Evolutionary conservation across 2,888 invertebrate species (phyloP).

Genomic region (Mimachlamys varia): DNA sequence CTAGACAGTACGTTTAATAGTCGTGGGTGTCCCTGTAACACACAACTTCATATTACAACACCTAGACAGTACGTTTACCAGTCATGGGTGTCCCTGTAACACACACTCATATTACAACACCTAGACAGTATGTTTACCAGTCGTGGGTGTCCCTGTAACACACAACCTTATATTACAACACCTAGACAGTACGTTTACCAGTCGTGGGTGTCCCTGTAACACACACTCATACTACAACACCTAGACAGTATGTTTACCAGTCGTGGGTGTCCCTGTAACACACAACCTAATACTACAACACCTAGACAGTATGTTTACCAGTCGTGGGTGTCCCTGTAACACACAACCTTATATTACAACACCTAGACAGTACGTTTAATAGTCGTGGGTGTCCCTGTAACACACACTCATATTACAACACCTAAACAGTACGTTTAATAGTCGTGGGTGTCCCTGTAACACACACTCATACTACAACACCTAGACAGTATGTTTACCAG

Average conservation of each 20-base stretch:
- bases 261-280: slow-evolving; percentile 92
- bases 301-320: slow-evolving; percentile 92
- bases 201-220: slow-evolving; percentile 92
- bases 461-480: slow-evolving; percentile 86
- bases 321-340: slow-evolving; percentile 92
- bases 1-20: slow-evolving; percentile 92
- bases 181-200: slow-evolving; percentile 93
- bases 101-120: slow-evolving; percentile 83
- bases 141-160: slow-evolving; percentile 92
- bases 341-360: slow-evolving; percentile 83
- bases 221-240: slow-evolving; percentile 86
- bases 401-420: slow-evolving; percentile 83
- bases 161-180: slow-evolving; percentile 83
- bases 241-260: slow-evolving; percentile 92
- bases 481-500: slow-evolving; percentile 92
- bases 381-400: slow-evolving; percentile 94
- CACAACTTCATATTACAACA: slow-evolving; percentile 83
- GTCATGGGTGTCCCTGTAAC: slow-evolving; percentile 92
- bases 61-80: slow-evolving; percentile 93
- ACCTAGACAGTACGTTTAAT: slow-evolving; percentile 91
- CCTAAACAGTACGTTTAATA: slow-evolving; percentile 92
- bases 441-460: slow-evolving; percentile 92
- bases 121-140: slow-evolving; percentile 92
- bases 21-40: slow-evolving; percentile 92
- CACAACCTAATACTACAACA: slow-evolving; percentile 86